Evolutionary conservation across 2,888 invertebrate genomes (phyloP), one percentile per base, ranked within the genome.

Genomic region (Panopea generosa): DNA sequence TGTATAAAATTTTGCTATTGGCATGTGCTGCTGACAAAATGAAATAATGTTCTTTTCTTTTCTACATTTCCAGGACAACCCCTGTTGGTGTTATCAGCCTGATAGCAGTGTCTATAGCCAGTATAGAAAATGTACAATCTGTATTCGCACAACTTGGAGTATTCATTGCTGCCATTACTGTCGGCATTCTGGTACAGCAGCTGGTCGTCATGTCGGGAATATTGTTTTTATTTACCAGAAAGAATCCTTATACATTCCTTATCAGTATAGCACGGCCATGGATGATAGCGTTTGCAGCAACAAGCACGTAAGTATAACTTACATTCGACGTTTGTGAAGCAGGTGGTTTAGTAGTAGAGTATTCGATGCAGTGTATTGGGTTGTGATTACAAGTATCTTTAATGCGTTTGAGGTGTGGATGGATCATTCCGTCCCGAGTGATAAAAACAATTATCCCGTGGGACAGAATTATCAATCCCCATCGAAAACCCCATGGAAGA

Each of bases 221-320:
- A 29, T 79, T 86, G 26, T 79, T 88, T 66, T 38, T 84, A 9
- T 69, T 84, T n/a, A 85, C 86, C 7, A 61, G 89, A 2, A 82
- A 83, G 43, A 91, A 90, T 77, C 91, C 91, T 0, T 86, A 79
- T 69, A 60, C 53, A 14, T 86, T 79, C 50, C 67, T 89, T n/a
- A 20, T 87, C 4, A 77, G 73, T 7, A 84, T 87, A 20, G 74
- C 78, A 18, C 65, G 86, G 43, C 85, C 90, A 7, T 89, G 86
- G 84, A 77, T 89, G 76, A 86, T 90, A 7, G 86, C 83, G 1
- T 88, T 90, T 65, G 90, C 90, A 3, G 68, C 90, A 2, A 88
- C 89, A 2, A 87, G 88, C 86, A 86, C 89, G 91, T 90, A 76
- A 87, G 90, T 76, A 40, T 40, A 7, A 40, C 7, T 11, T 40